Evolutionary conservation across 64 coral and sea anemone species (phyloP).

Genomic region (Pachyseris speciosa): DNA sequence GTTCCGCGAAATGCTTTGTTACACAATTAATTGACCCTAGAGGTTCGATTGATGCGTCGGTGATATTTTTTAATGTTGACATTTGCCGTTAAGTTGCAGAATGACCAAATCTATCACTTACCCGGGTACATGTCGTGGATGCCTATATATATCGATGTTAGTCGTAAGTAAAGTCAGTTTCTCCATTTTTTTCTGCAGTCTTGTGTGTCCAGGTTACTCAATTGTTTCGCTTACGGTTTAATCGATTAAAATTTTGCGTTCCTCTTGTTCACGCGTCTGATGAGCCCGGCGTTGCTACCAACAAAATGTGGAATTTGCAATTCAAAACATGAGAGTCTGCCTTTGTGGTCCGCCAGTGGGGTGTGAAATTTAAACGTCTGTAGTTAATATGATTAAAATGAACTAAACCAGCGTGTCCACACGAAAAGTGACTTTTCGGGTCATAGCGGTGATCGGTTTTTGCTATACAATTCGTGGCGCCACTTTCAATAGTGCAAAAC

Average conservation of each 20-base stretch:
- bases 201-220: background rate
- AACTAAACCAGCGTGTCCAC: background rate
- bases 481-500: too few species aligned
- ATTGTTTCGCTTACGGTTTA: background rate
- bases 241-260: background rate
- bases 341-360: background rate
- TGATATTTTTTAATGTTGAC: background rate
- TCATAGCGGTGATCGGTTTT: too few species aligned
- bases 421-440: background rate
- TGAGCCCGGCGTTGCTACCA: slow-evolving; percentile 14
- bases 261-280: background rate
- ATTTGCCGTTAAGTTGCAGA: background rate
- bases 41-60: background rate
- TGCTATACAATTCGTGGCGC: too few species aligned
- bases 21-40: background rate
- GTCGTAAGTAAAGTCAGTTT: slow-evolving; percentile 67
- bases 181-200: slow-evolving; percentile 35
- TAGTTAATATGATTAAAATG: background rate
- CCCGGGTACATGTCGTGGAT: slow-evolving; percentile 75
- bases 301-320: slow-evolving; percentile 35
- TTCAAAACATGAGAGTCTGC: background rate
- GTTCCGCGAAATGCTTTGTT: background rate
- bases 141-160: slow-evolving; percentile 65
- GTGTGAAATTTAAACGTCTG: slow-evolving; percentile 12
- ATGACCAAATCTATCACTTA: slow-evolving; percentile 7